A percentile compares a stretch with the other conserved stretches of the same genome.
Evolutionary conservation across 2,113 vertebrate species (phyloP).

Genomic region (Cichladusa arquata): DNA sequence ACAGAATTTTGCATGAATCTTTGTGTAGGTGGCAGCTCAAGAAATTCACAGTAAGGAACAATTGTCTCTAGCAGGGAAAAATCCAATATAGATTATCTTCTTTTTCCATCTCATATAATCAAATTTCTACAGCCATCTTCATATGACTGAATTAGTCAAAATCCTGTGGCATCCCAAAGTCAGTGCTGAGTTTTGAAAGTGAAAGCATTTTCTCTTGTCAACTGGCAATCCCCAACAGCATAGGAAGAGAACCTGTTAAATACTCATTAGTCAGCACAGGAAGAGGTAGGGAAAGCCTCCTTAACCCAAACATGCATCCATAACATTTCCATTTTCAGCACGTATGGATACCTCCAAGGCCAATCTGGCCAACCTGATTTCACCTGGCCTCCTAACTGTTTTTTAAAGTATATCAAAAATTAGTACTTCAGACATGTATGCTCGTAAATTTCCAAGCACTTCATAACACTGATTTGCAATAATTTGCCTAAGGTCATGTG

Average conservation of each 20-base stretch:
- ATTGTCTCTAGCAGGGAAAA: conserved; percentile 42
- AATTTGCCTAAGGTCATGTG: conserved; percentile 34
- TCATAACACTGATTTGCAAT: background rate
- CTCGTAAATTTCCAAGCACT: background rate
- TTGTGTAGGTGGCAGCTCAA: conserved; percentile 59
- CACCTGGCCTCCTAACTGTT: background rate
- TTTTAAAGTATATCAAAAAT: background rate
- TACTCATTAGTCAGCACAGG: background rate
- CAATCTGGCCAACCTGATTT: background rate
- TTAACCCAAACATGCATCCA: background rate
- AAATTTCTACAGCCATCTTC: background rate
- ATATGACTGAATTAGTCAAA: background rate
- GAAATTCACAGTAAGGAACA: conserved; percentile 51
- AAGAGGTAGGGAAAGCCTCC: background rate
- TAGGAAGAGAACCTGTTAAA: background rate
- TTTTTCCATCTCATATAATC: background rate
- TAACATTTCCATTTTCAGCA: background rate
- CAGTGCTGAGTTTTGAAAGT: background rate
- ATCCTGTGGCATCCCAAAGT: background rate
- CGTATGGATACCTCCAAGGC: background rate
- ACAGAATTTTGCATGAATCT: conserved; percentile 54
- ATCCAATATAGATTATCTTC: background rate
- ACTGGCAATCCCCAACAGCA: background rate
- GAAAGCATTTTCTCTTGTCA: background rate
- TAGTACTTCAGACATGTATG: background rate